These are phyloP conservation scores for Heterodera schachtii DNA, from an alignment of 1,140 invertebrate genomes.

Conservation along the genomic window DNA sequence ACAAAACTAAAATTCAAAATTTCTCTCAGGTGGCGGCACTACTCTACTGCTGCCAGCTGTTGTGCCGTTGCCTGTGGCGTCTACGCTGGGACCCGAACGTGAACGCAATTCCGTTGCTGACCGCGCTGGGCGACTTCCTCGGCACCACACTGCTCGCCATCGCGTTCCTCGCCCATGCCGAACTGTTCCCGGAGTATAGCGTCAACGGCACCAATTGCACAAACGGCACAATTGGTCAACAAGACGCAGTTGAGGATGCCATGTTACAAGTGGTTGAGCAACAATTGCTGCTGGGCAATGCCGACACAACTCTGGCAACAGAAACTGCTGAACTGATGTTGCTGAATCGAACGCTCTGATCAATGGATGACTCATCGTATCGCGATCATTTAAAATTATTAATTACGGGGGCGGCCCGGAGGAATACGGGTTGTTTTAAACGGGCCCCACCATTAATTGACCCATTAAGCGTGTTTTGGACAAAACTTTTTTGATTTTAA, in stretches of 20 bases:
- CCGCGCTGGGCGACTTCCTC: constrained; percentile 81
- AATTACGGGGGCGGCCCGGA: too few species aligned
- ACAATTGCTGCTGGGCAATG: too few species aligned
- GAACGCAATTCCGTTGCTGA: constrained; percentile 76
- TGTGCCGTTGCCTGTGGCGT: constrained; percentile 77
- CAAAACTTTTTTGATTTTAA: too few species aligned
- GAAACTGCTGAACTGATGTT: background rate
- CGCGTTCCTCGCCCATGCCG: constrained; percentile 75
- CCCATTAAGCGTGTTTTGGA: too few species aligned
- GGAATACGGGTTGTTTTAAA: too few species aligned
- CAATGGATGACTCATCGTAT: too few species aligned
- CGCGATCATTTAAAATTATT: too few species aligned
- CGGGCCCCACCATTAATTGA: too few species aligned
- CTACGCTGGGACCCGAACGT: constrained; percentile 87
- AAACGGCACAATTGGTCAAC: too few species aligned
- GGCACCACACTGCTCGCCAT: constrained; percentile 82
- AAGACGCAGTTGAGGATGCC: too few species aligned
- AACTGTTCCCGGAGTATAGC: constrained; percentile 13
- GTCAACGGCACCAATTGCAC: background rate
- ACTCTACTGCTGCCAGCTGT: constrained; percentile 70
- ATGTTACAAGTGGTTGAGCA: too few species aligned
- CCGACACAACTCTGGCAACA: background rate
- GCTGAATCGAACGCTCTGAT: too few species aligned
- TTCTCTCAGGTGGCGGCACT: constrained; percentile 70
- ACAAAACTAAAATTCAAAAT: background rate